These are phyloP conservation scores for Psittacara wagleri DNA, from an alignment of 2,113 vertebrate species.

Conservation along the genomic window DNA sequence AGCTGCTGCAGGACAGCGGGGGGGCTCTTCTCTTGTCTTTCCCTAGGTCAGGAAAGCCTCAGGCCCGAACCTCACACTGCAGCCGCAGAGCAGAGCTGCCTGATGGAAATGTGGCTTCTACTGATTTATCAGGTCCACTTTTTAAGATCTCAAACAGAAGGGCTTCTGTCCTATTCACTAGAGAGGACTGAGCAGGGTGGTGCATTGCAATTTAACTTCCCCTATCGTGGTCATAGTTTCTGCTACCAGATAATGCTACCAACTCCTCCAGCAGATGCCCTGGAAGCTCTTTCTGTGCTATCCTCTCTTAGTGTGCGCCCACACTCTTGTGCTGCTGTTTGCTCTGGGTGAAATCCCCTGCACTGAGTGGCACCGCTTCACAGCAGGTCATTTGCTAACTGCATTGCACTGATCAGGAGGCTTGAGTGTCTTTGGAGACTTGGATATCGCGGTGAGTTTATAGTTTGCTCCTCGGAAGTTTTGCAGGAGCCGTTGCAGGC, in stretches of 20 bases:
- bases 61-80: accelerated
- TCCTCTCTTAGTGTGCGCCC: not conserved
- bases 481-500: not conserved
- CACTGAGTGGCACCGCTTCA: accelerated
- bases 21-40: not conserved
- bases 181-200: not conserved
- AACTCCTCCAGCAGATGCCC: accelerated
- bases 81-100: not conserved
- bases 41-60: not conserved
- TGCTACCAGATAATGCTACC: not conserved
- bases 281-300: not conserved
- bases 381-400: accelerated
- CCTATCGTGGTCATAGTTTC: accelerated
- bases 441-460: accelerated
- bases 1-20: not conserved
- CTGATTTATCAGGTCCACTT: not conserved
- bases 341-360: not conserved
- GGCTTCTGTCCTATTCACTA: accelerated
- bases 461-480: not conserved
- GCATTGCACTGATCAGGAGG: accelerated
- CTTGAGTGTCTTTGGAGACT: not conserved
- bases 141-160: not conserved
- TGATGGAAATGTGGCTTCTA: not conserved
- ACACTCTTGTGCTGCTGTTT: not conserved
- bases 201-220: not conserved